Evolutionary conservation across 2,888 invertebrate genomes (phyloP).

Genomic region (Eristalinus aeneus): DNA sequence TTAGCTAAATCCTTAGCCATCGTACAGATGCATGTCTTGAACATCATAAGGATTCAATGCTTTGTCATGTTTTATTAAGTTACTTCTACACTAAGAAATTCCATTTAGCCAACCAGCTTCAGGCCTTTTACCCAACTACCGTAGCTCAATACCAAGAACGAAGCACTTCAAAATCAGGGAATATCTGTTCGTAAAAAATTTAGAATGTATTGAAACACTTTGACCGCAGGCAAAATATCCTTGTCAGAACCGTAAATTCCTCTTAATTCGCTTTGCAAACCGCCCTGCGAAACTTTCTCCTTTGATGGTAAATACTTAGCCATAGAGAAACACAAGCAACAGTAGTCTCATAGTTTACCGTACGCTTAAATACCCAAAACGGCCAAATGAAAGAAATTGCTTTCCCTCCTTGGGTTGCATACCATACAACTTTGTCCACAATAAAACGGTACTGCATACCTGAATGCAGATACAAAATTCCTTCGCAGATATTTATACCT

Average conservation of each 20-base stretch:
- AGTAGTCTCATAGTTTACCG: neutral
- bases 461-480: constrained; percentile 21
- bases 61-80: neutral
- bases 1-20: neutral
- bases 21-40: neutral
- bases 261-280: constrained; percentile 8
- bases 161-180: neutral
- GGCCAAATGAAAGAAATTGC: constrained; percentile 21
- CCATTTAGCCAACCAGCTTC: neutral
- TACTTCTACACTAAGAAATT: neutral
- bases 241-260: constrained; percentile 12
- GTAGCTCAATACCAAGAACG: neutral
- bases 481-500: neutral
- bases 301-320: constrained; percentile 12
- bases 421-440: constrained; percentile 33
- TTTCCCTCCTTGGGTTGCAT: neutral
- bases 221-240: constrained; percentile 1
- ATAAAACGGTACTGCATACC: constrained; percentile 36
- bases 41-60: neutral
- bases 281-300: constrained; percentile 24
- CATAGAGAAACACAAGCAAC: neutral
- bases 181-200: neutral
- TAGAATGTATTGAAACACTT: neutral
- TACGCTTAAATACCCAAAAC: constrained; percentile 14
- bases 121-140: neutral